Conservation (phyloP, 1,140 invertebrate species). For the Wasmannia auropunctata region DNA sequence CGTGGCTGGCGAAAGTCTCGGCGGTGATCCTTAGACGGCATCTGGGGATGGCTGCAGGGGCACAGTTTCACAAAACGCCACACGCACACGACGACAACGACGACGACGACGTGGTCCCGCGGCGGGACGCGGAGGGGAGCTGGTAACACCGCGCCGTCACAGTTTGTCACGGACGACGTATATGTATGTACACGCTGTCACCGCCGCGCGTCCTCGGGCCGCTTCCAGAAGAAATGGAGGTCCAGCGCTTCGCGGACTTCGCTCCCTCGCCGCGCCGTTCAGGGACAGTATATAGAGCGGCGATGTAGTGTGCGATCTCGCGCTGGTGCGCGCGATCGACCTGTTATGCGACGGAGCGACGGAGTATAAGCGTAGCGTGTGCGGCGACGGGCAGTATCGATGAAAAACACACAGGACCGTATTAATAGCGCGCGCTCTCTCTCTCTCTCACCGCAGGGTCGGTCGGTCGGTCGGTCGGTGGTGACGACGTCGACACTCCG, state of each 20-base stretch:
- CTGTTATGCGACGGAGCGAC: not conserved
- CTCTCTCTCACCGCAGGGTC: too few relatives aligned
- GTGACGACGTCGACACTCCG: not conserved
- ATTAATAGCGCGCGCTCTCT: slow-evolving; percentile 30
- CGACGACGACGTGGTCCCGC: not conserved
- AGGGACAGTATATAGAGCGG: too few relatives aligned
- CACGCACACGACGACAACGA: not conserved
- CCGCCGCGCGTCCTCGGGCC: not conserved
- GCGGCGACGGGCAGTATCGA: slow-evolving; percentile 5
- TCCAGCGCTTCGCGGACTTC: slow-evolving; percentile 26
- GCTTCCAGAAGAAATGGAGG: not conserved
- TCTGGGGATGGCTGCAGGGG: not conserved
- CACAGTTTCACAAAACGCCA: not conserved
- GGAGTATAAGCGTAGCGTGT: not conserved
- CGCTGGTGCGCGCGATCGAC: not conserved
- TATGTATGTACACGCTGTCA: too few relatives aligned
- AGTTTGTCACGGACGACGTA: not conserved
- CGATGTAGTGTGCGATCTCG: too few relatives aligned
- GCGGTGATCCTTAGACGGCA: slow-evolving; percentile 13
- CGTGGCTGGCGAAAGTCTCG: slow-evolving; percentile 29
- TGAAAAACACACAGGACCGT: slow-evolving; percentile 38
- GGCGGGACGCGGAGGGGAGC: not conserved
- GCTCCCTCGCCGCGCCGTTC: not conserved
- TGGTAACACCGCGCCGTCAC: not conserved
- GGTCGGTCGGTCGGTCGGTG: too few relatives aligned